Evolutionary conservation across 2,888 invertebrate species (phyloP), one percentile per base, ranked within the genome.

Genomic region (Tryphoninae sp.): DNA sequence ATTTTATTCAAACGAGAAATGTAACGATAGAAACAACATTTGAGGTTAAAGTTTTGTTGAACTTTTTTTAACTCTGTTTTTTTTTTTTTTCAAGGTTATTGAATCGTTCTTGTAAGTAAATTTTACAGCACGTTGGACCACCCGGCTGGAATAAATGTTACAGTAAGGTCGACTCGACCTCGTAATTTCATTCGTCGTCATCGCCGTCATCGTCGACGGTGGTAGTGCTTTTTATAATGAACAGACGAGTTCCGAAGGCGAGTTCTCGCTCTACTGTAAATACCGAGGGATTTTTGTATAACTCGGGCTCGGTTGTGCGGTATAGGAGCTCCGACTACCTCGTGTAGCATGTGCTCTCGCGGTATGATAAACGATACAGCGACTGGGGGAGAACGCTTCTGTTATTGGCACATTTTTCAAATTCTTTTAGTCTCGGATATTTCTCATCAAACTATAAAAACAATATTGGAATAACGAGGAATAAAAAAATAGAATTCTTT

Each of bases 101-200:
- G 23, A 13, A 67, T 51, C 16, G 22, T 9, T 9, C 49, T 6
- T 49, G 11, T 45, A 45, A 40, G 9, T 42, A 6, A 65, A 23
- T 67, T 53, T 23, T 69, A 42, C 19, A 45, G 22, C 11, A 58
- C 51, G 19, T 40, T 55, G 68, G 78, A 79, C 79, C 79, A 79
- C 79, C 79, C 74, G 73, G 55, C 67, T 33, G 7, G 19, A 42
- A 33, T 67, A 16, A n/a, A 49, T 40, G 16, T 9, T 61, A 19
- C 42, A 45, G 13, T 19, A 40, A 40, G 13, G 33, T 33, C n/a
- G 22, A n/a, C 58, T n/a, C 23, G 45, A 45, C 68, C 40, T 62
- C 42, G 26, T 62, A 45, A 42, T 61, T 42, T 62, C 68, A 58
- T 74, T 65, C 58, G 58, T 58, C 71, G 58, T 69, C 68, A 19